Base-by-base conservation (phyloP, 2,797 vertebrate genomes). In the Ctenopoma kingsleyae region DNA sequence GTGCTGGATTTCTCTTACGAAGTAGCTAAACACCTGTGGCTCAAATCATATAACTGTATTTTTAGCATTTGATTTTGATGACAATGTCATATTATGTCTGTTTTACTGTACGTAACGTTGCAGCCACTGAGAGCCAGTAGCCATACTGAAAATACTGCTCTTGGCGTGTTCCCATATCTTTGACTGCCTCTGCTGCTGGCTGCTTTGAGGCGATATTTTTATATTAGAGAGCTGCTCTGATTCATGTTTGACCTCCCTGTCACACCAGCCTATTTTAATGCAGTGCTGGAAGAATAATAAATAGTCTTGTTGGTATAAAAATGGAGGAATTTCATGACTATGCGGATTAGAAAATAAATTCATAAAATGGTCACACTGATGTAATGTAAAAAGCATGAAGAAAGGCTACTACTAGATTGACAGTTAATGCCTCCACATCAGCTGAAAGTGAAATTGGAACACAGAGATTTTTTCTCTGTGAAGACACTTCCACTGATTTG, bases 221-320 rank as follows among this genome's bases (percentile, higher is more conserved):
- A 81, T 74, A 84, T 88, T 77, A 88, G 75, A 82, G 64, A 79
- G 74, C 52, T 1, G 50, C 67, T 85, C 75, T 85, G 80, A 87
- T 87, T 89, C 84, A 85, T 85, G 75, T 81, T 87, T 90, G 89
- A 92, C 87, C 83, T 86, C 79, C 30, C 27, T 78, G 79, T 54
- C 62, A 79, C 73, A 49, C 56, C 40, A 41, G 47, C 63, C 65
- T 76, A 46, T 81, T 80, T 69, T 41, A 72, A 75, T 55, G 52
- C 74, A 55, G 52, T 6, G 32, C 74, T 27, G 66, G 71, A 56
- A 50, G 71, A 83, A 82, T 82, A 89, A 82, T 74, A 80, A 81
- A 87, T 53, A 65, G 48, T 69, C 36, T 63, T 82, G 67, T 78
- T 84, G 55, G 48, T 59, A 46, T 70, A 71, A 86, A 85, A 90